phyloP scores from a whole-genome alignment of 2,113 vertebrate genomes.

The Eidolon helvum region DNA sequence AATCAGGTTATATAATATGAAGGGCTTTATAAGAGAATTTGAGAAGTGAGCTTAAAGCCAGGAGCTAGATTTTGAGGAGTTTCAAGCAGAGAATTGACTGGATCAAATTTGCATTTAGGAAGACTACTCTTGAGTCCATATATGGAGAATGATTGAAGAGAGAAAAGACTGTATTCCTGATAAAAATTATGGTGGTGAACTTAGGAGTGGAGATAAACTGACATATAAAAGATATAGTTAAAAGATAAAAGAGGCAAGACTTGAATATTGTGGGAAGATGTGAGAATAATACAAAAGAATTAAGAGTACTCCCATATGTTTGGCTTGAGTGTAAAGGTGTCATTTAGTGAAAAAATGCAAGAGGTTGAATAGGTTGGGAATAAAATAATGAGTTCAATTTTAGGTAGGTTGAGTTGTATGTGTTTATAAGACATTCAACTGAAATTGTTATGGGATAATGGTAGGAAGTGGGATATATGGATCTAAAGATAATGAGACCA shows the following conservation, averaged over 20 bases:
- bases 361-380: not conserved
- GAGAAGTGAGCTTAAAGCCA: not conserved
- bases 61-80: not conserved
- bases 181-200: not conserved
- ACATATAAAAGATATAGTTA: not conserved
- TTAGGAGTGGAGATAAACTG: not conserved
- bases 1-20: not conserved
- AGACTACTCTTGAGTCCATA: not conserved
- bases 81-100: slow-evolving; percentile 2
- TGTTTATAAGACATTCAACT: slow-evolving; percentile 14
- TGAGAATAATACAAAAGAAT: not conserved
- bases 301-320: not conserved
- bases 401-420: not conserved
- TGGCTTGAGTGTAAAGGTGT: not conserved
- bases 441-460: not conserved
- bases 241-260: not conserved
- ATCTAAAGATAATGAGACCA: not conserved
- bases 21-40: not conserved
- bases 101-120: not conserved
- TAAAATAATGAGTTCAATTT: slow-evolving; percentile 27
- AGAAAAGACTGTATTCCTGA: not conserved
- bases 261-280: not conserved
- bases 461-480: not conserved
- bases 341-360: not conserved
- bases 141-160: not conserved